Evolutionary conservation across 92 coral and sea anemone species (phyloP).

Genomic region (Umimayanthus chanpuru): DNA sequence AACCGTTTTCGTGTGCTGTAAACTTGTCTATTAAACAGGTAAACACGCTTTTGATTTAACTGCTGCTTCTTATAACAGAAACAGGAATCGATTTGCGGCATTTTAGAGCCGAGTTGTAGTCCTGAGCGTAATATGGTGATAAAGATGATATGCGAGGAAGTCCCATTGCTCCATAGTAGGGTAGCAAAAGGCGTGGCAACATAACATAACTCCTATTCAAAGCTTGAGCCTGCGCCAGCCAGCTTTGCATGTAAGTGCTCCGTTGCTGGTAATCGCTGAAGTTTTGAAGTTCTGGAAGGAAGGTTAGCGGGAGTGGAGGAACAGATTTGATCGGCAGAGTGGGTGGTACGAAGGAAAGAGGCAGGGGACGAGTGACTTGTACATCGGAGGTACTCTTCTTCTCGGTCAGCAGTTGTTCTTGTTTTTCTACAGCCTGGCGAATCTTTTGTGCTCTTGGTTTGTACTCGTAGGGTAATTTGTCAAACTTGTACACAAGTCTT

Average conservation of each 20-base stretch:
- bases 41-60: background rate
- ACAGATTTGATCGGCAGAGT: background rate
- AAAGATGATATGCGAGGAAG: background rate
- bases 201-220: background rate
- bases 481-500: conserved; percentile 46
- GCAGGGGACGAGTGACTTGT: background rate
- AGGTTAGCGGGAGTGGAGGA: background rate
- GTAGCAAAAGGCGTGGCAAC: background rate
- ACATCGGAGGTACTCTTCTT: background rate
- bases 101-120: background rate
- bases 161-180: background rate
- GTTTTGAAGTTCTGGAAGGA: background rate
- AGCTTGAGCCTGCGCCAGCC: background rate
- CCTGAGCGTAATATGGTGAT: background rate
- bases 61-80: conserved; percentile 32
- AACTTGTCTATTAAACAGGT: background rate
- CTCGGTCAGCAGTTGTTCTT: background rate
- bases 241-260: background rate
- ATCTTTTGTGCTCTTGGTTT: conserved; percentile 12
- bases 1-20: too few species aligned
- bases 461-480: conserved; percentile 31
- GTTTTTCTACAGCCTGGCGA: conserved; percentile 1
- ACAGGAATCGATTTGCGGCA: conserved; percentile 40
- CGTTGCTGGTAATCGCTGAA: background rate
- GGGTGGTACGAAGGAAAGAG: background rate